These are phyloP conservation scores for Lateolabrax maculatus DNA, from an alignment of 2,797 vertebrate species.

Conservation along the genomic window DNA sequence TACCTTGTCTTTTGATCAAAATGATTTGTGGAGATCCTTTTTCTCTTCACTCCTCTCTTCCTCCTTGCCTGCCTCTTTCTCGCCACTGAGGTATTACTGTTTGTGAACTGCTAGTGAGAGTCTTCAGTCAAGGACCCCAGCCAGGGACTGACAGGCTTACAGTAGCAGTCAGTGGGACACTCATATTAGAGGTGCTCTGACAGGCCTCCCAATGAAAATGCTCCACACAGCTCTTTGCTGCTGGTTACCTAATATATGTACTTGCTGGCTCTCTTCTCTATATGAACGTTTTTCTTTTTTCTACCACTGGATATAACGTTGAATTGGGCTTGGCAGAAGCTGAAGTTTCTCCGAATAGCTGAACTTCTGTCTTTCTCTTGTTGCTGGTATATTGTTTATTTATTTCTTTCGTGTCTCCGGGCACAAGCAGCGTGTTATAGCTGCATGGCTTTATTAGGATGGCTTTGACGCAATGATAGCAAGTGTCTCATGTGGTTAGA, in stretches of 20 bases:
- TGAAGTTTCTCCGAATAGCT: conserved; percentile 63
- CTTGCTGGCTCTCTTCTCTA: conserved; percentile 54
- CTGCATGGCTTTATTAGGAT: conserved; percentile 69
- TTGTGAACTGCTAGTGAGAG: conserved; percentile 76
- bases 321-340: conserved; percentile 55
- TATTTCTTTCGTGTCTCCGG: conserved; percentile 71
- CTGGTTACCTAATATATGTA: conserved; percentile 55
- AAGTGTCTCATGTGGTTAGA: conserved; percentile 74
- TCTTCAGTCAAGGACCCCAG: conserved; percentile 79
- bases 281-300: conserved; percentile 35
- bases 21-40: conserved; percentile 79
- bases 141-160: conserved; percentile 77
- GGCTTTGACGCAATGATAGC: conserved; percentile 77
- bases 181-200: conserved; percentile 75
- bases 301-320: conserved; percentile 41
- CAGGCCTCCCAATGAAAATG: conserved; percentile 68
- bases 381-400: conserved; percentile 62
- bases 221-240: conserved; percentile 63
- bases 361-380: conserved; percentile 64
- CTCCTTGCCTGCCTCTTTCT: conserved; percentile 53
- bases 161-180: conserved; percentile 77
- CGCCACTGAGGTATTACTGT: conserved; percentile 64
- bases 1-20: conserved; percentile 84
- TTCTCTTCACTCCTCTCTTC: conserved; percentile 68
- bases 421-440: conserved; percentile 57